Base-by-base conservation (phyloP, 2,888 invertebrate genomes). In the Azorinus chamasolen region DNA sequence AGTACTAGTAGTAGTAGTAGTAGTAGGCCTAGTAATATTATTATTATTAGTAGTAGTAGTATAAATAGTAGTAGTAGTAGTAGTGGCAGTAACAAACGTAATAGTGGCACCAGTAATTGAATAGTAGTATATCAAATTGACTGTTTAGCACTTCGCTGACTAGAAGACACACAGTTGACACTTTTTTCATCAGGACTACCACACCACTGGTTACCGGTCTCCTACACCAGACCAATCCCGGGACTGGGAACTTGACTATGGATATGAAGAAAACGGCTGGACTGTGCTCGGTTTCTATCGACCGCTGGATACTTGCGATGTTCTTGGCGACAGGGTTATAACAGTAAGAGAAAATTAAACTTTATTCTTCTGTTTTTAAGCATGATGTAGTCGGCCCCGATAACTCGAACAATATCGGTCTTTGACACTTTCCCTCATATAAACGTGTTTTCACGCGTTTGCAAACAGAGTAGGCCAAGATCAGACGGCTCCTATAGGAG, bases 131-230 rank as follows among this genome's bases (percentile, higher is more conserved):
- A 12, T 41, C 10, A 12, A 12, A 14, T 41, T 41, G 41, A 12
- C 14, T 8, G n/a, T n/a, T n/a, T n/a, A n/a, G n/a, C n/a, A n/a
- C n/a, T n/a, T n/a, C n/a, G n/a, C n/a, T n/a, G n/a, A n/a, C n/a
- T n/a, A n/a, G n/a, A n/a, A n/a, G n/a, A n/a, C n/a, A n/a, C n/a
- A n/a, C n/a, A n/a, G n/a, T n/a, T n/a, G n/a, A n/a, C n/a, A n/a
- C n/a, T n/a, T n/a, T n/a, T n/a, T n/a, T n/a, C n/a, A n/a, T 5
- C 41, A 79, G 79, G 79, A 79, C 45, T 75, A 45, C 51, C 69
- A 79, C 39, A 72, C 79, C 0, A 50, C 20, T 5, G 48, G 37
- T 1, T 59, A 72, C 41, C 6, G 16, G 2, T 27, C 48, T 10
- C 75, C 75, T 1, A 27, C 18, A 18, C n/a, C 16, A 22, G 75